These are phyloP conservation scores for Hydrozoanthus tunicans DNA, from an alignment of 64 coral and sea anemone genomes.

Conservation along the genomic window DNA sequence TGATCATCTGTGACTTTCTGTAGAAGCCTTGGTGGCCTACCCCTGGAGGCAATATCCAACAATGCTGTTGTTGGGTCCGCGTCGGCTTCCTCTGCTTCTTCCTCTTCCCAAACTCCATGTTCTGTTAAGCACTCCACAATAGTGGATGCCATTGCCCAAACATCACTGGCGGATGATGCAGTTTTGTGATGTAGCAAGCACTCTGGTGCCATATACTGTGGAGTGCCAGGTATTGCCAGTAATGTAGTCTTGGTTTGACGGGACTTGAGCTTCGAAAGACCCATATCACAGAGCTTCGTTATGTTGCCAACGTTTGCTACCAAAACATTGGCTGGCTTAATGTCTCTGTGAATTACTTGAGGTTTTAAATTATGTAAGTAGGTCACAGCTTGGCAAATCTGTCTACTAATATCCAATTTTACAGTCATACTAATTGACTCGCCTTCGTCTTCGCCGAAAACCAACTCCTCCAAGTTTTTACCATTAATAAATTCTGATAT, in stretches of 20 bases:
- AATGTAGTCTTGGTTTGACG: neutral
- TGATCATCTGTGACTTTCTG: too few relatives aligned
- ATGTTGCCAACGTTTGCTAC: slow-evolving; percentile 32
- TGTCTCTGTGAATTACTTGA: slow-evolving; percentile 23
- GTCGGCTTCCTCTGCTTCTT: slow-evolving; percentile 9
- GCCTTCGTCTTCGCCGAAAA: slow-evolving; percentile 43
- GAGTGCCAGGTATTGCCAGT: slow-evolving; percentile 22
- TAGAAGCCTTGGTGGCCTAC: too few relatives aligned
- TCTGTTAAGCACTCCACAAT: slow-evolving; percentile 57
- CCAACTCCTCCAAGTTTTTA: slow-evolving; percentile 54
- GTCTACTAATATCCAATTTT: slow-evolving; percentile 12
- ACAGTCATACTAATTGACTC: neutral
- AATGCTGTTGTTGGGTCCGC: slow-evolving; percentile 7
- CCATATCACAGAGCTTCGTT: slow-evolving; percentile 84
- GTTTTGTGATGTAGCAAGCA: slow-evolving; percentile 39
- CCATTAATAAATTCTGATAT: slow-evolving; percentile 67
- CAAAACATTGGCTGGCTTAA: slow-evolving; percentile 23
- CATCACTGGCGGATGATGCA: slow-evolving; percentile 15
- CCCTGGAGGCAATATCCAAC: neutral
- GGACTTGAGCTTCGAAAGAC: slow-evolving; percentile 63
- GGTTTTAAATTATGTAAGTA: slow-evolving; percentile 23
- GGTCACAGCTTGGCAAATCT: slow-evolving; percentile 9
- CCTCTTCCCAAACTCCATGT: slow-evolving; percentile 40
- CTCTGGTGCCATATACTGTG: slow-evolving; percentile 56
- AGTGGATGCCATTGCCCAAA: slow-evolving; percentile 58